Evolutionary conservation across 2,113 vertebrate genomes (phyloP).

Genomic region (Ardeotis arabs): DNA sequence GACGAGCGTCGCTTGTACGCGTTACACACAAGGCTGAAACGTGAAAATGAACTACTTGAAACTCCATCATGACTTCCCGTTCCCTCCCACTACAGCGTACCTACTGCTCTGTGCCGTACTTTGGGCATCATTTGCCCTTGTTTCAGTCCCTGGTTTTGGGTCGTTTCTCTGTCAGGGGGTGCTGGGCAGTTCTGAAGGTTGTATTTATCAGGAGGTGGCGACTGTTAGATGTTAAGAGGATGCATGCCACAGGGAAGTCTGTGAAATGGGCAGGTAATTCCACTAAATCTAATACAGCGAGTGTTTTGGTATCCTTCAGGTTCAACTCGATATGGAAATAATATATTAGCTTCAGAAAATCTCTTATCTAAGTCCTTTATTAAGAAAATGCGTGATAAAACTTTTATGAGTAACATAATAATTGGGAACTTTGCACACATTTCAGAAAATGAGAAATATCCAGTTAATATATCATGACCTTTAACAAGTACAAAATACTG

Average conservation of each 20-base stretch:
- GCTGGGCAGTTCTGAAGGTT: background rate
- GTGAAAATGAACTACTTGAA: background rate
- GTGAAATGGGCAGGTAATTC: background rate
- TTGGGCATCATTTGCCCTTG: background rate
- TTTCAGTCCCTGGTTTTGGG: background rate
- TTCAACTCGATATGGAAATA: background rate
- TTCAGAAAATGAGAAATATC: background rate
- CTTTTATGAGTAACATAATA: background rate
- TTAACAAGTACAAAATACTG: background rate
- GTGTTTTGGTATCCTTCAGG: background rate
- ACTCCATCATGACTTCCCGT: fast-evolving
- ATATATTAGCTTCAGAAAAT: background rate
- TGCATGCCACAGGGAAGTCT: background rate
- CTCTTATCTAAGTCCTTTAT: background rate
- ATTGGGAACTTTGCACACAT: background rate
- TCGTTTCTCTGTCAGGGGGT: background rate
- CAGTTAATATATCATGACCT: background rate
- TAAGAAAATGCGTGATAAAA: background rate
- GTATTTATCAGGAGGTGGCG: background rate
- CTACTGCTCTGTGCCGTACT: background rate
- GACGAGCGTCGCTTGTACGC: background rate
- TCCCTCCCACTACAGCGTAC: background rate
- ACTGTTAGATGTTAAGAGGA: background rate
- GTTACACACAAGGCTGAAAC: background rate
- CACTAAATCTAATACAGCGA: background rate